These are phyloP conservation scores for Drosophila imparisetae DNA, from an alignment of 2,888 invertebrate species.

Conservation along the genomic window DNA sequence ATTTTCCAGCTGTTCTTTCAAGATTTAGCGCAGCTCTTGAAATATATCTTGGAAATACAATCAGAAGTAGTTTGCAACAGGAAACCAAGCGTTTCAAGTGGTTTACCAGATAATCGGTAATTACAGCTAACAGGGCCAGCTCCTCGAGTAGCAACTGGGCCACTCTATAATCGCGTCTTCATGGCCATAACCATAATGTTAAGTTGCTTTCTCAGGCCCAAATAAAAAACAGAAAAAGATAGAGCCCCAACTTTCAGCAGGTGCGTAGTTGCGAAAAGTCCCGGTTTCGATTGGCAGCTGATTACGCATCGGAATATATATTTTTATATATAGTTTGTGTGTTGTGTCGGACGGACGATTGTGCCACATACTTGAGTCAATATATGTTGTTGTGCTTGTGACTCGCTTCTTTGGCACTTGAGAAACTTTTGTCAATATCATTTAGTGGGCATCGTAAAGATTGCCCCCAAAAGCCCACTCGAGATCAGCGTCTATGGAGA, in stretches of 20 bases:
- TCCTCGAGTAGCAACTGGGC: constrained; percentile 22
- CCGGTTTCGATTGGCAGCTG: constrained; percentile 23
- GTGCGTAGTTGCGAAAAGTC: constrained; percentile 28
- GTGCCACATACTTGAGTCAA: constrained; percentile 70
- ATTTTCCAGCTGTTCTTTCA: constrained; percentile 7
- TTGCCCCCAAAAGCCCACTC: constrained; percentile 76
- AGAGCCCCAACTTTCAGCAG: constrained; percentile 13
- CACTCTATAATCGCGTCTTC: constrained; percentile 20
- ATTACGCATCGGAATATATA: constrained; percentile 71
- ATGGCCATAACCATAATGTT: constrained; percentile 56
- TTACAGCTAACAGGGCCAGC: constrained; percentile 31
- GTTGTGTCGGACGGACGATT: constrained; percentile 71
- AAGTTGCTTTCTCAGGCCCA: constrained; percentile 11
- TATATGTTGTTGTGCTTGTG: constrained; percentile 41
- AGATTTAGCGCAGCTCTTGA: constrained; percentile 24
- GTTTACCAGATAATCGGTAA: constrained; percentile 43
- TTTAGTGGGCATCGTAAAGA: constrained; percentile 80
- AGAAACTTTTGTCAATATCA: constrained; percentile 78
- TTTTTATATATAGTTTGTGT: constrained; percentile 1
- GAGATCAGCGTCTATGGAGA: constrained; percentile 61
- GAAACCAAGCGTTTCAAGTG: constrained; percentile 26
- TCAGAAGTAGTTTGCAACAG: constrained; percentile 10
- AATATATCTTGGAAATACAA: not conserved
- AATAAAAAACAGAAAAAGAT: not conserved
- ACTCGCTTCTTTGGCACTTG: constrained; percentile 56